phyloP scores from a whole-genome alignment of 2,797 vertebrate genomes.

The Gorsachius magnificus region DNA sequence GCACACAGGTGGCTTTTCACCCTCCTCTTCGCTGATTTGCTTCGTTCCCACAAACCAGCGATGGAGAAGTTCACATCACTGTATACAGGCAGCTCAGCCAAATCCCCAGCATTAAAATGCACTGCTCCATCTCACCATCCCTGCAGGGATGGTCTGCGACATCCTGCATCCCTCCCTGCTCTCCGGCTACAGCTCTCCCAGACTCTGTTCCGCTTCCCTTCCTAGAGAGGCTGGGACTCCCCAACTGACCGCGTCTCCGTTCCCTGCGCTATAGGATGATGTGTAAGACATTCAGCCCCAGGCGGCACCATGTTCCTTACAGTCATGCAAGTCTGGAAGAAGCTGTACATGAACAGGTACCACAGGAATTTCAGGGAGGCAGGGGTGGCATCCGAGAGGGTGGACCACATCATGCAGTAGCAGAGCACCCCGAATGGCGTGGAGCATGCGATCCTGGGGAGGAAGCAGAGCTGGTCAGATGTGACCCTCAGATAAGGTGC shows the following conservation, averaged over 20 bases:
- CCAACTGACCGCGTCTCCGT: accelerated
- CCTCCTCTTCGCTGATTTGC: not conserved
- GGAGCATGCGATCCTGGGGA: slow-evolving; percentile 73
- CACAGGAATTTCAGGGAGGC: slow-evolving; percentile 69
- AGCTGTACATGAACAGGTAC: slow-evolving; percentile 75
- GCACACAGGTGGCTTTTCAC: not conserved
- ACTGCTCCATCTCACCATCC: not conserved
- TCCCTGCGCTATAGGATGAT: not conserved
- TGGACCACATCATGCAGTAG: slow-evolving; percentile 77
- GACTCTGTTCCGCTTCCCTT: not conserved
- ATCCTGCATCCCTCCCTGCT: not conserved
- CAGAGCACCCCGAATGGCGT: slow-evolving; percentile 72
- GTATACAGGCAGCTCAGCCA: not conserved
- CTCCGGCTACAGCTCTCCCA: not conserved
- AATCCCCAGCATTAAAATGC: not conserved
- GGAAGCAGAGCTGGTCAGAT: not conserved
- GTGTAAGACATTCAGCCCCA: not conserved
- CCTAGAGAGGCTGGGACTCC: not conserved
- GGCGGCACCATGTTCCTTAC: slow-evolving; percentile 54
- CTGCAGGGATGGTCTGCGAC: not conserved
- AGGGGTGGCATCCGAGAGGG: slow-evolving; percentile 53
- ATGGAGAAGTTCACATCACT: not conserved
- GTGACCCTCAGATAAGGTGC: not conserved
- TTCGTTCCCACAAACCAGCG: not conserved
- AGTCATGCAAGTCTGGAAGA: slow-evolving; percentile 82